These are phyloP conservation scores for Nomia melanderi DNA, from an alignment of 1,140 invertebrate genomes.

Conservation along the genomic window DNA sequence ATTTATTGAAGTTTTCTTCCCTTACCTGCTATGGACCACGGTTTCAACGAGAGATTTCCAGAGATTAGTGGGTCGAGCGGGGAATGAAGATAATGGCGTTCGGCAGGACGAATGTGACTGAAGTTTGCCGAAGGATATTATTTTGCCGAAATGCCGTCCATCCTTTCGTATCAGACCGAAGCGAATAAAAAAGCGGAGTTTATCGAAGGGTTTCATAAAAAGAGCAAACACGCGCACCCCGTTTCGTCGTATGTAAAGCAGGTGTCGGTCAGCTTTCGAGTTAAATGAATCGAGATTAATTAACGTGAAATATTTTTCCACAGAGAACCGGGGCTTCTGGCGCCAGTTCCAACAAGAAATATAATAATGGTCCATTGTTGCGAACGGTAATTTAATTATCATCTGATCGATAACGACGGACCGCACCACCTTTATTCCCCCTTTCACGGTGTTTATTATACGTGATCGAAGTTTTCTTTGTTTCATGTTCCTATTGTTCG, in stretches of 20 bases:
- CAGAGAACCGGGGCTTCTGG: not conserved
- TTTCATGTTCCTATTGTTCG: not conserved
- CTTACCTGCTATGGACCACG: not conserved
- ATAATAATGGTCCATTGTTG: not conserved
- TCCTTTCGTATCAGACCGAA: not conserved
- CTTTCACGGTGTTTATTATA: not conserved
- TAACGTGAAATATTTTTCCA: conserved; percentile 16
- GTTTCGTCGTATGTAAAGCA: not conserved
- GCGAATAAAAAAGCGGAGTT: conserved; percentile 29
- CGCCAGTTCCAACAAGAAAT: conserved; percentile 1
- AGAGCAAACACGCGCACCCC: conserved; percentile 5
- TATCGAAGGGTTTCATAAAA: conserved; percentile 28
- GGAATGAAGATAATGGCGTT: conserved; percentile 15
- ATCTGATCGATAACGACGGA: not conserved
- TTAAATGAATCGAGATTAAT: conserved; percentile 35
- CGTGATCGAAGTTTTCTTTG: not conserved
- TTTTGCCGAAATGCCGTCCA: conserved; percentile 6
- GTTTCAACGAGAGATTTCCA: not conserved
- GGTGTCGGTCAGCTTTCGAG: not conserved
- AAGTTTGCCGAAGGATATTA: conserved; percentile 42
- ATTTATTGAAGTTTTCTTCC: no score
- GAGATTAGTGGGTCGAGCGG: not conserved
- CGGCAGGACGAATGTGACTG: conserved; percentile 15
- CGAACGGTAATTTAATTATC: conserved; percentile 13
- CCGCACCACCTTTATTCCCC: no score